A percentile compares a stretch with the other conserved stretches of the same genome.
phyloP scores from a whole-genome alignment of 2,797 vertebrate genomes.

The Eidolon dupreanum region DNA sequence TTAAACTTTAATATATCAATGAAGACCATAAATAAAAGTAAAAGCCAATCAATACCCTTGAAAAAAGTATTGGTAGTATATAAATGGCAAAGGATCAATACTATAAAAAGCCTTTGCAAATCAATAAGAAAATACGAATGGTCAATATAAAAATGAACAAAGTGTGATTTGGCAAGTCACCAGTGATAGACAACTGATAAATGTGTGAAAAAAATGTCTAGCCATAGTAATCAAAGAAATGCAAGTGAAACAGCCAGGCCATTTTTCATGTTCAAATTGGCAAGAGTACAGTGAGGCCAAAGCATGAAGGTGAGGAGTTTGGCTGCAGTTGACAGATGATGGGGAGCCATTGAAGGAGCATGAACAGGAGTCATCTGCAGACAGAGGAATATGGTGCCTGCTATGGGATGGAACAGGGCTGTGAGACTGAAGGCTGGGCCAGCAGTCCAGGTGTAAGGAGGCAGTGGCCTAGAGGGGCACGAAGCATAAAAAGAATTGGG shows the following conservation, averaged over 20 bases:
- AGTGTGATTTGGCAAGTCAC: background rate
- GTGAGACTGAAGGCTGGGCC: background rate
- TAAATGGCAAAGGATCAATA: slow-evolving; percentile 58
- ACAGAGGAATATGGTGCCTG: background rate
- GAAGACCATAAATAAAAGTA: slow-evolving; percentile 66
- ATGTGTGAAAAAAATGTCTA: background rate
- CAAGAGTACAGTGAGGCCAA: background rate
- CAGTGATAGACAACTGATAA: background rate
- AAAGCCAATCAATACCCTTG: slow-evolving; percentile 56
- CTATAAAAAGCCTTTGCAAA: slow-evolving; percentile 54
- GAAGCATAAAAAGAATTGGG: background rate
- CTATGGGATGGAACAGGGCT: background rate
- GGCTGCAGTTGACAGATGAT: background rate
- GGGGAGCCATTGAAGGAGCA: background rate
- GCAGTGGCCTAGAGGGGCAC: background rate
- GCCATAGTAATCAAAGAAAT: background rate
- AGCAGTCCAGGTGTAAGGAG: background rate
- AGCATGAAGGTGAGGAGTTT: background rate
- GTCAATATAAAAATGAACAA: slow-evolving; percentile 22
- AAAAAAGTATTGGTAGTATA: slow-evolving; percentile 52
- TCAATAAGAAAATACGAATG: slow-evolving; percentile 46
- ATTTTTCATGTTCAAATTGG: slow-evolving; percentile 3
- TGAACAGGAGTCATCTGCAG: background rate
- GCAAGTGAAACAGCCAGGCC: background rate
- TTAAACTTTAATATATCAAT: slow-evolving; percentile 53